Base-by-base conservation (phyloP, 2,888 invertebrate genomes). In the Pegoplata infirma region DNA sequence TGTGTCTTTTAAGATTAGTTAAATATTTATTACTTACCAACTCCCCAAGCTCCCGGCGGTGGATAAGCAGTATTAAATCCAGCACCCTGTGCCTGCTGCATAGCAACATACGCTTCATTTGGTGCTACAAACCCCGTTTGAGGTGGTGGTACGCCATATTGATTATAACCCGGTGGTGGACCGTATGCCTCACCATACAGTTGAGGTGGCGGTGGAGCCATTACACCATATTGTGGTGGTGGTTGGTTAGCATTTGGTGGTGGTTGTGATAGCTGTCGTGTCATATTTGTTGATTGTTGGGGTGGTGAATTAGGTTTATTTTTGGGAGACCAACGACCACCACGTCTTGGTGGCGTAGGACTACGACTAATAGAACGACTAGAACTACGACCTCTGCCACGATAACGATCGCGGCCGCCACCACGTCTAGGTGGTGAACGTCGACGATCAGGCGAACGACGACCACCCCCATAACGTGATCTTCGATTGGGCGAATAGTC, bases 311-410 rank as follows among this genome's bases (percentile, higher is more conserved):
- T 82, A 0, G 83, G 83, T 67, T 84, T 84, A 44, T 84, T 88
- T 56, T 88, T 88, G 2, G 88, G 88, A 0, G 88, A 88, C 88
- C 89, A 88, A 10, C 87, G 85, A 3, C 83, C 83, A 1, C 84
- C 81, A 10, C 88, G 84, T 1, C 84, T 82, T 0, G 83, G 71
- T 0, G 83, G 83, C 4, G 86, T 84, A 21, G 83, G 83, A 64
- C 85, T 86, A 40, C 85, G 86, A 5, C 85, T 86, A 44, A 85
- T 85, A 7, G 87, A 86, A 4, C 85, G 81, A 56, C 83, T 88
- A 19, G 84, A 83, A 69, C 88, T 85, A 8, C 85, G 81, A 8
- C 80, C 77, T n/a, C 82, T 74, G 2, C 81, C 82, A 5, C 85
- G 80, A 73, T 81, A 85, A 16, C 86, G 84, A 58, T 84, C 84